phyloP scores from a whole-genome alignment of 2,113 vertebrate species.

The Periophthalmodon schlosseri region DNA sequence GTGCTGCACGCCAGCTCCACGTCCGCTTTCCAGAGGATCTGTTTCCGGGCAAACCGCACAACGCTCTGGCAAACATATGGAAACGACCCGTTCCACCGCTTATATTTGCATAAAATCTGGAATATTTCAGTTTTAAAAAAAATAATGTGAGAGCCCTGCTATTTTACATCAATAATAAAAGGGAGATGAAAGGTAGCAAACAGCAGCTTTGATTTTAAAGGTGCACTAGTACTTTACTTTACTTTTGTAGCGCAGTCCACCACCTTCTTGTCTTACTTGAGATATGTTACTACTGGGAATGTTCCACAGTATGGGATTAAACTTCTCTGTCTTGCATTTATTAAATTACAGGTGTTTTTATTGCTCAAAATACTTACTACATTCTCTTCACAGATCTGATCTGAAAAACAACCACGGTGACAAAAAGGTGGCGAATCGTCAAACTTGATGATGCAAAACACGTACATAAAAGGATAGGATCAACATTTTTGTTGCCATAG shows the following conservation, averaged over 20 bases:
- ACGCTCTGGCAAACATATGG: conserved; percentile 42
- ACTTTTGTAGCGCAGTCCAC: too few relatives aligned
- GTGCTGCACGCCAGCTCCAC: conserved; percentile 44
- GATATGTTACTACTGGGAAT: too few relatives aligned
- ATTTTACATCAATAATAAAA: neutral
- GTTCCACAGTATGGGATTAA: neutral
- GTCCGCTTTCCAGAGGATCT: conserved; percentile 64
- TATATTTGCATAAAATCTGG: conserved; percentile 12
- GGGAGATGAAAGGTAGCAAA: neutral
- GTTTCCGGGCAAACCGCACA: conserved; percentile 51
- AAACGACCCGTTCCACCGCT: conserved; percentile 6
- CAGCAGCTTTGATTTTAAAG: too few relatives aligned
- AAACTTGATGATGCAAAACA: too few relatives aligned
- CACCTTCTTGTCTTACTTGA: too few relatives aligned
- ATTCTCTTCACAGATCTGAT: neutral
- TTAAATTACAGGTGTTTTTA: neutral
- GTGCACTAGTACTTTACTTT: too few relatives aligned
- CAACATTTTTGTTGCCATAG: neutral
- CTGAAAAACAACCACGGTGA: neutral
- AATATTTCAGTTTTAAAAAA: conserved; percentile 22
- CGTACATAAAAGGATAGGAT: too few relatives aligned
- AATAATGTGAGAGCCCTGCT: neutral
- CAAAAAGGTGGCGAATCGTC: too few relatives aligned
- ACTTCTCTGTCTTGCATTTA: neutral
- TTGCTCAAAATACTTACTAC: neutral